Evolutionary conservation across 1,140 invertebrate genomes (phyloP).

Genomic region (Venustaconcha ellipsiformis): DNA sequence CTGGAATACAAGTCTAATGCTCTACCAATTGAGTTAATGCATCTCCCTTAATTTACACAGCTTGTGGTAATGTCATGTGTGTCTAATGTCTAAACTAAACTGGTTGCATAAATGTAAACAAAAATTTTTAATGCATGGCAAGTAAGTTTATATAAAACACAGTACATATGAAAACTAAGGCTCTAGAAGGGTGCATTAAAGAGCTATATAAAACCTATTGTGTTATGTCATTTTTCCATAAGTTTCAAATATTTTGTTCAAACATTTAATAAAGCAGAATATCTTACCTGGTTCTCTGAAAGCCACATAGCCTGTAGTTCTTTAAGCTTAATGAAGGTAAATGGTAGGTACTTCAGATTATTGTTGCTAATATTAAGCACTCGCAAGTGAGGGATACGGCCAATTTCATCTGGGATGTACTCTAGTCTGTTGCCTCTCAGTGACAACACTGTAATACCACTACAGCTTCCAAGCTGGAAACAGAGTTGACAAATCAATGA

Average conservation of each 20-base stretch:
- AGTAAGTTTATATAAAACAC: no score
- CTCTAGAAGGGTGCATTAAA: no score
- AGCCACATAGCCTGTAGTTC: conserved; percentile 92
- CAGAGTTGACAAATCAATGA: conserved; percentile 9
- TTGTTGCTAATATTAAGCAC: conserved; percentile 95
- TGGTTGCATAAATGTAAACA: no score
- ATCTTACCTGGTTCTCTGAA: conserved; percentile 81
- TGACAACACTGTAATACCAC: conserved; percentile 85
- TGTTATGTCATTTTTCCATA: neutral
- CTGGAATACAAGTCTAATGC: no score
- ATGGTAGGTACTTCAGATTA: conserved; percentile 86
- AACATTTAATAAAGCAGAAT: neutral
- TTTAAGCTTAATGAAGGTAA: conserved; percentile 86
- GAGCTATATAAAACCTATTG: neutral
- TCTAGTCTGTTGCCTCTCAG: conserved; percentile 84
- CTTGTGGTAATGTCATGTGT: no score
- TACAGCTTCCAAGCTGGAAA: conserved; percentile 87
- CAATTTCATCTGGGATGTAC: conserved; percentile 88
- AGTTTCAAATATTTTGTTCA: neutral
- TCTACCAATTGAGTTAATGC: no score
- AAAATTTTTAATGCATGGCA: no score
- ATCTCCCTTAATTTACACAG: no score
- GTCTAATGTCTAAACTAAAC: no score
- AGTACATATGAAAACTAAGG: no score
- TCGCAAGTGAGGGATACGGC: conserved; percentile 84